Evolutionary conservation across 92 coral and sea anemone genomes (phyloP).

Genomic region (Parazoanthus atlanticus): DNA sequence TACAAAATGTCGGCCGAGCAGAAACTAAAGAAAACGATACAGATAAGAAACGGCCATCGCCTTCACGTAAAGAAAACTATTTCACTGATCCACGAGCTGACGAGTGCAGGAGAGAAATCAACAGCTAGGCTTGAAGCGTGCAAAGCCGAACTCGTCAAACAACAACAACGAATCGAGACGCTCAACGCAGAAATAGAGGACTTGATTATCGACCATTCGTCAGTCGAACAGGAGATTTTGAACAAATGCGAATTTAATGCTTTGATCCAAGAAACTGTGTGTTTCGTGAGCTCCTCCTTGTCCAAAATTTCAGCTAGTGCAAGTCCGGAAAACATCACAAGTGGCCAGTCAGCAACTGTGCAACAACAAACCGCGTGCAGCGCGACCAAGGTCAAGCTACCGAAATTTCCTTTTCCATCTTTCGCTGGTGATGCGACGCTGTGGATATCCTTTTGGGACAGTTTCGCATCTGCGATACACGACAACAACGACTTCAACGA

Average conservation of each 20-base stretch:
- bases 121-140: conserved; percentile 1
- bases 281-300: not conserved
- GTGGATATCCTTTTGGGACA: conserved; percentile 52
- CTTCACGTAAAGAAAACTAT: not conserved
- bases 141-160: conserved; percentile 4
- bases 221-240: not conserved
- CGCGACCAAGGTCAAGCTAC: not conserved
- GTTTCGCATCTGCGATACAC: conserved; percentile 45
- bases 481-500: conserved; percentile 14
- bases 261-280: not conserved
- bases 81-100: not conserved
- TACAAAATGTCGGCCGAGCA: too few species aligned
- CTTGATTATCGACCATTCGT: not conserved
- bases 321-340: not conserved
- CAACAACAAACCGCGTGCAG: not conserved
- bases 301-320: not conserved
- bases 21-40: too few species aligned
- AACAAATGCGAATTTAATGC: not conserved
- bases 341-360: not conserved
- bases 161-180: not conserved
- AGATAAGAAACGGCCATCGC: not conserved
- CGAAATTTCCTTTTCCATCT: not conserved
- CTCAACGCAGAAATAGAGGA: not conserved
- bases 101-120: not conserved
- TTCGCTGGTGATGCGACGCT: not conserved